A percentile compares a stretch with the other conserved stretches of the same genome.
These are phyloP conservation scores for Enteromius mattozi DNA, from an alignment of 2,797 vertebrate genomes.

Conservation along the genomic window DNA sequence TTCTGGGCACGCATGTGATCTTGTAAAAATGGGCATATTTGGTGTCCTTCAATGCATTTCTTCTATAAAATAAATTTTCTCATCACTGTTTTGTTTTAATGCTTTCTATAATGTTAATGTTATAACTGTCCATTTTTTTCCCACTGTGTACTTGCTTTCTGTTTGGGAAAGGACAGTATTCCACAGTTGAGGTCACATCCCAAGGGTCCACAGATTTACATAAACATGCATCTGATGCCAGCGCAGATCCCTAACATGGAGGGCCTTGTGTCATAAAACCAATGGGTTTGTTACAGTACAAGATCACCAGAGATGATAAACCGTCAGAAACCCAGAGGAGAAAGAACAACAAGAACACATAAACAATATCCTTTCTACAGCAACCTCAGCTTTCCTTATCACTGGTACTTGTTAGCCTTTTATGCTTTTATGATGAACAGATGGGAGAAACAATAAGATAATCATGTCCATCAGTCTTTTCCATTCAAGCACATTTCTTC, in stretches of 20 bases:
- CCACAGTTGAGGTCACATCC: slow-evolving; percentile 51
- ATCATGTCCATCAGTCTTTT: neutral
- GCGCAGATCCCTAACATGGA: slow-evolving; percentile 50
- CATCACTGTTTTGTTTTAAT: neutral
- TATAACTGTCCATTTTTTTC: neutral
- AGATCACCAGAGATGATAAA: slow-evolving; percentile 68
- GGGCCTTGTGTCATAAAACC: slow-evolving; percentile 73
- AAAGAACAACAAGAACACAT: neutral
- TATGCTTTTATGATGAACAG: neutral
- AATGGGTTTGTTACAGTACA: slow-evolving; percentile 66
- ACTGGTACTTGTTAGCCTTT: neutral
- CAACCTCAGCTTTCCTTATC: neutral
- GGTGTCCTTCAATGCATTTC: neutral
- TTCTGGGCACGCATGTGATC: neutral
- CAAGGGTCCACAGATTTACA: slow-evolving; percentile 55
- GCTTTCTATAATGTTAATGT: neutral
- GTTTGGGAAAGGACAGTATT: slow-evolving; percentile 26
- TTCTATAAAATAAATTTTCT: neutral
- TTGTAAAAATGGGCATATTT: neutral
- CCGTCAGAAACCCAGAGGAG: neutral
- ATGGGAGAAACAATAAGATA: neutral
- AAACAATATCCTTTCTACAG: slow-evolving; percentile 2
- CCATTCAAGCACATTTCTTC: neutral
- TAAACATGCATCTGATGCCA: slow-evolving; percentile 67
- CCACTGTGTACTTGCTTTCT: slow-evolving; percentile 13